phyloP scores from a whole-genome alignment of 2,888 invertebrate species.

The Apeira syringaria region DNA sequence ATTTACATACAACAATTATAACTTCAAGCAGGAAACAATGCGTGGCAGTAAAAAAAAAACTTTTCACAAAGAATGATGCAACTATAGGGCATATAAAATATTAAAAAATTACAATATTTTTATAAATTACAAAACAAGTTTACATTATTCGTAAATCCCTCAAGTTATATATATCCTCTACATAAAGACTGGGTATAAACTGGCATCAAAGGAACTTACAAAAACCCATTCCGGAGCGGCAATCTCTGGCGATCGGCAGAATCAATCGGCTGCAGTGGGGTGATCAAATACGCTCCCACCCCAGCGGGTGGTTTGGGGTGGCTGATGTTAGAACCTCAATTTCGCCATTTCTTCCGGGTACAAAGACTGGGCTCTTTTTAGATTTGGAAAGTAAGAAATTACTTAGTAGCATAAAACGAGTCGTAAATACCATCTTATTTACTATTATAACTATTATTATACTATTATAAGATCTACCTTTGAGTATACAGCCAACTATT shows the following conservation, averaged over 20 bases:
- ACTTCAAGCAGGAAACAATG: no score
- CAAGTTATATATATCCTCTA: neutral
- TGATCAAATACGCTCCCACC: slow-evolving; percentile 18
- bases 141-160: neutral
- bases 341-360: slow-evolving; percentile 14
- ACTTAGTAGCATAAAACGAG: no score
- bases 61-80: no score
- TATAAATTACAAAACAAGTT: no score
- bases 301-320: slow-evolving; percentile 3
- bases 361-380: slow-evolving; percentile 10
- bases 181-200: slow-evolving; percentile 10
- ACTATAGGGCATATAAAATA: no score
- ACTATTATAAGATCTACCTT: no score
- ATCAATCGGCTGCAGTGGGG: slow-evolving; percentile 34
- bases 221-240: slow-evolving; percentile 29
- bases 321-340: slow-evolving; percentile 20
- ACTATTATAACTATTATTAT: no score
- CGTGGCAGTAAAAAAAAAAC: no score
- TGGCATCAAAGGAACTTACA: slow-evolving; percentile 22
- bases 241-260: slow-evolving; percentile 40
- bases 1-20: no score
- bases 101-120: no score
- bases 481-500: no score
- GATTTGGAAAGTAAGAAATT: neutral
- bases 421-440: no score